Percentiles rank a stretch among this genome's conserved stretches.
Conservation (phyloP, 1,140 invertebrate species). For the Drosophila pruinosa region DNA sequence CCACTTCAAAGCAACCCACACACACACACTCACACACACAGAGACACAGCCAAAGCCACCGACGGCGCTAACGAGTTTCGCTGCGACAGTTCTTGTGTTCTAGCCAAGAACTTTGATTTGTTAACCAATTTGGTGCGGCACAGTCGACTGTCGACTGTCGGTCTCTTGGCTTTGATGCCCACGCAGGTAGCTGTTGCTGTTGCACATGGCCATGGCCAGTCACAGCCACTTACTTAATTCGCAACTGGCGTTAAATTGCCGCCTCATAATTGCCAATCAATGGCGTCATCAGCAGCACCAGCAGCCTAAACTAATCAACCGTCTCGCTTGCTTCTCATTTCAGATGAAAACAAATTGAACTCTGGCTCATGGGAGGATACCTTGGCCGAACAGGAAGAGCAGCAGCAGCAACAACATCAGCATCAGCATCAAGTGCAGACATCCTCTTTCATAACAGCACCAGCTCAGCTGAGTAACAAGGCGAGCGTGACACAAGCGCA, state of each 20-base stretch:
- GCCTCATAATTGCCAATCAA: not conserved
- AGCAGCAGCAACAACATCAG: slow-evolving; percentile 31
- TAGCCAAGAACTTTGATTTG: slow-evolving; percentile 49
- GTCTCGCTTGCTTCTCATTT: not conserved
- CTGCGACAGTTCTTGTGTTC: slow-evolving; percentile 39
- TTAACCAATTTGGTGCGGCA: slow-evolving; percentile 18
- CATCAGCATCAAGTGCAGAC: slow-evolving; percentile 30
- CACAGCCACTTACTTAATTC: slow-evolving; percentile 12
- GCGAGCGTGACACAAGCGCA: slow-evolving; percentile 71
- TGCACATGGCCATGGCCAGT: slow-evolving; percentile 29
- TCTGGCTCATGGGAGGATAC: slow-evolving; percentile 79
- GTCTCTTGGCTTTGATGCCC: slow-evolving; percentile 12
- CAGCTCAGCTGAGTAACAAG: slow-evolving; percentile 13
- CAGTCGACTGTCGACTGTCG: slow-evolving; percentile 26
- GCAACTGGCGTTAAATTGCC: slow-evolving; percentile 13
- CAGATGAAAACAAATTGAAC: slow-evolving; percentile 78
- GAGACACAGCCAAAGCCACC: slow-evolving; percentile 25
- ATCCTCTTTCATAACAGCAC: slow-evolving; percentile 31
- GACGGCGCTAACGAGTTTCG: slow-evolving; percentile 37
- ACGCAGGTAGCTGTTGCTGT: not conserved
- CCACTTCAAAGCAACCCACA: slow-evolving; percentile 48
- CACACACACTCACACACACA: slow-evolving; percentile 10
- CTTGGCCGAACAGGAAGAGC: slow-evolving; percentile 49
- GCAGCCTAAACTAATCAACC: not conserved
- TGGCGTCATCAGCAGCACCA: not conserved